Base-by-base conservation (phyloP, 2,888 invertebrate species). In the Macropis europaea region DNA sequence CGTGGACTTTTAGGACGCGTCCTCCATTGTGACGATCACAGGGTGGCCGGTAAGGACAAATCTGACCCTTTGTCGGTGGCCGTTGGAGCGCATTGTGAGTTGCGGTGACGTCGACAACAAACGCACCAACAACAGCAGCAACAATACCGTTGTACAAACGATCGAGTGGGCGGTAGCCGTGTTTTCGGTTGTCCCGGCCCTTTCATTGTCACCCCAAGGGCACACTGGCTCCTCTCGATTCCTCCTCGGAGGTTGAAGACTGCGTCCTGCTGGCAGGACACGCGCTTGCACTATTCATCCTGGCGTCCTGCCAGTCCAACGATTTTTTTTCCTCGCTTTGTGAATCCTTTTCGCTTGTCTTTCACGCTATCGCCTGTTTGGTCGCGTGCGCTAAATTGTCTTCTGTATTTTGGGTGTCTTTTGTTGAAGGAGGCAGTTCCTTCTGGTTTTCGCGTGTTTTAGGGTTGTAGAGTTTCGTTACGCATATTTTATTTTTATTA, bases 201-300 rank as follows among this genome's bases (percentile, higher is more conserved):
- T 69, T 76, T 81, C 76, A 78, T 83, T 77, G 75, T 81, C 67
- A 63, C 54, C 38, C 47, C 57, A 70, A 73, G 68, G 59, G 74
- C 68, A 60, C 53, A 38, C 52, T 45, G 61, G 45, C 17, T 42
- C 59, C 59, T 69, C 63, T 67, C 68, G 64, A 64, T 71, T 74
- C 60, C 61, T 71, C 56, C 73, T 63, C 69, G 72, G 72, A 73
- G 71, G 75, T 22, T 15, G 60, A 59, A 53, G 59, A 38, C 57
- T 9, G 62, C 63, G 64, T 74, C 84, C 87, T 70, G 84, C 86
- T 82, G 85, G 67, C 56, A 82, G 69, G 86, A 86, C 87, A 85
- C 87, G 85, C 83, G 87, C 76, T 77, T 70, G 56, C 40, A 2
- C 64, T 68, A 68, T 64, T 75, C 72, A 56, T 59, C 59, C 53